These are phyloP conservation scores for Ursus arctos DNA, from an alignment of 2,113 vertebrate species.

Conservation along the genomic window DNA sequence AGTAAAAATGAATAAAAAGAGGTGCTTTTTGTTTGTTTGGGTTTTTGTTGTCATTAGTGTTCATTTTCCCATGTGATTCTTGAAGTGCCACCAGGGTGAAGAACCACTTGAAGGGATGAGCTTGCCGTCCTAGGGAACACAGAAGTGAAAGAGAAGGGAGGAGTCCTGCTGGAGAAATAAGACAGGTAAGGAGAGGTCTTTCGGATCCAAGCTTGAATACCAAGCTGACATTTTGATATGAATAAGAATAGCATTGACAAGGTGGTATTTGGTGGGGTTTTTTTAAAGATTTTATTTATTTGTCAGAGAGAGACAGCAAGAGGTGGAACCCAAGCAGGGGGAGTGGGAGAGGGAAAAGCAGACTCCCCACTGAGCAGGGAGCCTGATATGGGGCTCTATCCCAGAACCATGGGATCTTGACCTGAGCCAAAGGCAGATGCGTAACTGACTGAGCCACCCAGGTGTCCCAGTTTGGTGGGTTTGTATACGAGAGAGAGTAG, in stretches of 20 bases:
- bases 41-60: background rate
- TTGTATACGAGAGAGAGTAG: background rate
- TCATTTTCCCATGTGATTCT: background rate
- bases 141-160: background rate
- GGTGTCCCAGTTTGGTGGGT: too few species aligned
- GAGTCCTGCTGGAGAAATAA: background rate
- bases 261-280: background rate
- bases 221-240: background rate
- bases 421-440: too few species aligned
- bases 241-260: background rate
- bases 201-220: background rate
- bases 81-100: background rate
- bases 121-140: background rate
- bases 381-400: too few species aligned
- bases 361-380: too few species aligned
- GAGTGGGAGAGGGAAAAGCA: too few species aligned
- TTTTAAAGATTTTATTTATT: too few species aligned
- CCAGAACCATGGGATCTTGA: too few species aligned
- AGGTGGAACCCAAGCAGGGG: too few species aligned
- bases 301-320: too few species aligned
- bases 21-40: background rate
- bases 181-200: background rate
- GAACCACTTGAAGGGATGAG: background rate
- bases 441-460: too few species aligned
- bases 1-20: background rate